phyloP scores from a whole-genome alignment of 2,888 invertebrate genomes.

The Anoncus sp. region DNA sequence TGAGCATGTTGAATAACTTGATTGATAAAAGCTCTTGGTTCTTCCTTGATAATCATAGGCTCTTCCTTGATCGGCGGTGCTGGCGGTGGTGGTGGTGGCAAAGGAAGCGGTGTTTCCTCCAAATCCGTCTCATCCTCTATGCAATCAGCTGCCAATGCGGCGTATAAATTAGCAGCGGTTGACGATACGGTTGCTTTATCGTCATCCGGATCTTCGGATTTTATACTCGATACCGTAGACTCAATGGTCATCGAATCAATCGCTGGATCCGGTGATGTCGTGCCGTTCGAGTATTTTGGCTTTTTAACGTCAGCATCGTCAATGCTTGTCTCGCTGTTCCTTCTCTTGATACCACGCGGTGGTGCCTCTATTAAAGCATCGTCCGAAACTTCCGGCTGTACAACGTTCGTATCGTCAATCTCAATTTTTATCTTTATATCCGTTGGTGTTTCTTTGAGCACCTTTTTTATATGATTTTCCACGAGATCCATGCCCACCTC shows the following conservation, averaged over 20 bases:
- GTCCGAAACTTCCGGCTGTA: constrained; percentile 77
- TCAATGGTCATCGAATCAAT: constrained; percentile 81
- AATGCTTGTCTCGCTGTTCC: constrained; percentile 80
- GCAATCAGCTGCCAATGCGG: constrained; percentile 93
- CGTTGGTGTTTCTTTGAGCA: constrained; percentile 78
- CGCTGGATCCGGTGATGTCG: constrained; percentile 79
- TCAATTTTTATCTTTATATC: constrained; percentile 76
- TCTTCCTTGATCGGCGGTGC: constrained; percentile 68
- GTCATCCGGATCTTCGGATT: constrained; percentile 83
- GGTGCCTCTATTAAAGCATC: constrained; percentile 79
- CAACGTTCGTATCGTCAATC: constrained; percentile 74
- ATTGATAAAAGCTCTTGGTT: constrained; percentile 61
- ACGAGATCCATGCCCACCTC: constrained; percentile 86
- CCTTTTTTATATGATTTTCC: constrained; percentile 86
- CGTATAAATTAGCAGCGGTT: constrained; percentile 93
- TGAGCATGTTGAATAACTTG: constrained; percentile 69
- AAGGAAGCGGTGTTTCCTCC: constrained; percentile 83
- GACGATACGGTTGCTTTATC: constrained; percentile 89
- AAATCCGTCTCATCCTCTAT: constrained; percentile 89
- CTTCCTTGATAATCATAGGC: constrained; percentile 42
- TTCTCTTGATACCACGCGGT: constrained; percentile 80
- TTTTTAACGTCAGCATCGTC: constrained; percentile 83
- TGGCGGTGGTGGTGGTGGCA: constrained; percentile 44
- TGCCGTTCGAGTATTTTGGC: constrained; percentile 81
- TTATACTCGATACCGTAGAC: constrained; percentile 83